phyloP scores from a whole-genome alignment of 2,797 vertebrate genomes.

The Chelon auratus region DNA sequence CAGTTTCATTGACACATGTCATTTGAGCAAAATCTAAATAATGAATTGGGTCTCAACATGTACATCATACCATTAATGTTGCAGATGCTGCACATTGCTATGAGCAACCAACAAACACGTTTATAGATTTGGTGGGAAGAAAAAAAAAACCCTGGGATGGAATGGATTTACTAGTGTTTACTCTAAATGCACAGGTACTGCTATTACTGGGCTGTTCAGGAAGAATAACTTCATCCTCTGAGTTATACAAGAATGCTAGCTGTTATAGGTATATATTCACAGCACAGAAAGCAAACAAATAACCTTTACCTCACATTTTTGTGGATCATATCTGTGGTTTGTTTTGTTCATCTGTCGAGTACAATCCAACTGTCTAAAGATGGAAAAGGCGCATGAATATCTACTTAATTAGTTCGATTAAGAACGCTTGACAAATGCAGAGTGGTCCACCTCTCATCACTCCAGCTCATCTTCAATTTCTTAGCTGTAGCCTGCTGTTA shows the following conservation, averaged over 20 bases:
- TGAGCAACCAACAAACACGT: background rate
- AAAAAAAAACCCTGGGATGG: background rate
- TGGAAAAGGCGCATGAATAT: conserved; percentile 13
- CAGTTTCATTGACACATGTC: background rate
- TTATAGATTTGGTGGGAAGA: conserved; percentile 10
- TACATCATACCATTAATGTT: background rate
- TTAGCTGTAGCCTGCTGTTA: conserved; percentile 53
- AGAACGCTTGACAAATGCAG: conserved; percentile 19
- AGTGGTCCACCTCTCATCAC: conserved; percentile 16
- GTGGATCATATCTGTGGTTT: background rate
- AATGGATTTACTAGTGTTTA: conserved; percentile 63
- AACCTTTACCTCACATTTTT: background rate
- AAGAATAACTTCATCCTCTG: background rate
- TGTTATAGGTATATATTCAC: background rate
- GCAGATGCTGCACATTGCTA: background rate
- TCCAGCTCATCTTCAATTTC: conserved; percentile 54
- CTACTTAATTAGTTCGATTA: conserved; percentile 13
- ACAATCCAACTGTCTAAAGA: conserved; percentile 34
- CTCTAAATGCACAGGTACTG: conserved; percentile 27
- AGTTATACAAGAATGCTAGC: background rate
- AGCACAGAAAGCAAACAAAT: background rate
- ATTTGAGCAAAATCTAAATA: conserved; percentile 8
- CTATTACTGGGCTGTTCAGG: background rate
- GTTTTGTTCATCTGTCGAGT: conserved; percentile 68
- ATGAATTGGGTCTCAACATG: background rate